Base-by-base conservation (phyloP, 2,113 vertebrate species). In the Perognathus longimembris region DNA sequence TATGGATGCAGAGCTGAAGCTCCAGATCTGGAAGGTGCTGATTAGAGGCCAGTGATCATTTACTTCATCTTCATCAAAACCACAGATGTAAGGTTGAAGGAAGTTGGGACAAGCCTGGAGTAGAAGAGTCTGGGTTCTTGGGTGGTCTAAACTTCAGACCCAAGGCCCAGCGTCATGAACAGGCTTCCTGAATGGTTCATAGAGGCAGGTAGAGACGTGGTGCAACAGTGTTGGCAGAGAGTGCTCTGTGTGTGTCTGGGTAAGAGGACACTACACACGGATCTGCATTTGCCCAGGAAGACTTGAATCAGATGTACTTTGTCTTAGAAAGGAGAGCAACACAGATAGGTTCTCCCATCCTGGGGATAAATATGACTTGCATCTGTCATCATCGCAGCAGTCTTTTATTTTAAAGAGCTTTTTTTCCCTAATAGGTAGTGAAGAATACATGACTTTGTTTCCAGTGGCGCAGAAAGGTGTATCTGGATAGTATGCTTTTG, bases 11-110 rank as follows among this genome's bases (percentile, higher is more conserved):
- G 34, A 64, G 40, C 32, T 32, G 22, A 20, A 61, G 0, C 42
- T 54, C 7, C 82, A n/a, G 59, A 21, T 40, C 70, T 50, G 50
- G 45, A 82, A 92, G 91, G 70, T 86, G 63, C 77, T 82, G 81
- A 71, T 90, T 94, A 38, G 28, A 42, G 57, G 64, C 74, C 17
- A 38, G 21, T 2, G 20, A 15, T 36, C 59, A 2, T 54, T 50
- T 61, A 21, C 20, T 24, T 73, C 10, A 15, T 22, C 59, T 61
- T 50, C 11, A 42, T 22, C 64, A 42, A 15, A 24, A 76, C 61
- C 63, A 70, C 88, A 88, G 36, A 32, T 32, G 28, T 42, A 69
- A 11, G 40, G 1, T 24, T 85, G 21, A 6, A 5, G 32, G 79
- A 34, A 7, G 11, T 18, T 4, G 8, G 63, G 63, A n/a, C n/a